Conservation (phyloP, 2,113 vertebrate species). For the Aptenodytes patagonicus region DNA sequence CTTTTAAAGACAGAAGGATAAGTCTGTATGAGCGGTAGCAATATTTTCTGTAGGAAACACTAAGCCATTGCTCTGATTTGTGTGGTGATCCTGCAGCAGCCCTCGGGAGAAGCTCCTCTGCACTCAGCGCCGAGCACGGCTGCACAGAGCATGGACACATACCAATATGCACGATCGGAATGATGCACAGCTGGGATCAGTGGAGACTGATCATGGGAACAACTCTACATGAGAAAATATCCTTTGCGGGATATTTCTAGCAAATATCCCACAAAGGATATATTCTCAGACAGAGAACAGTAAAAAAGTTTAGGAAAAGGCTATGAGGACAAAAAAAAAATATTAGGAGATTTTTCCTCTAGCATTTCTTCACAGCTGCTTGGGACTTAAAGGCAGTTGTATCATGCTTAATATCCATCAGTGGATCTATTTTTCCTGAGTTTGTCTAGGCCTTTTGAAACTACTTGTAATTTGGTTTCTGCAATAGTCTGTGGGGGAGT, state of each 20-base stretch:
- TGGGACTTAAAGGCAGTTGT: not conserved
- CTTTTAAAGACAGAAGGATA: not conserved
- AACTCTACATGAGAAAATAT: fast-evolving
- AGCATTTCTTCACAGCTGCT: not conserved
- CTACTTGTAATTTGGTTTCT: not conserved
- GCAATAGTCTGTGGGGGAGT: not conserved
- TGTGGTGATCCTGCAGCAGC: not conserved
- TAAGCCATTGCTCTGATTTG: fast-evolving
- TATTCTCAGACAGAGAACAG: not conserved
- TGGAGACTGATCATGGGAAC: fast-evolving
- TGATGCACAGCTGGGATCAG: not conserved
- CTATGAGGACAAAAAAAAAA: not conserved
- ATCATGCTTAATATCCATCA: not conserved
- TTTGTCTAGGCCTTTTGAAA: not conserved
- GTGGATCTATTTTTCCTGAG: not conserved
- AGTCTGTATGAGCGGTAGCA: no score
- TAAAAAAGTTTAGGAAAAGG: not conserved
- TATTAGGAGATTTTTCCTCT: fast-evolving
- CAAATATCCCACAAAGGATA: not conserved
- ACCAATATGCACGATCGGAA: fast-evolving
- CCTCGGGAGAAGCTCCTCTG: not conserved
- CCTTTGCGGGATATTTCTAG: not conserved
- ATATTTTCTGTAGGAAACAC: not conserved
- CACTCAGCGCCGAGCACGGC: not conserved
- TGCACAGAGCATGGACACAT: fast-evolving